Base-by-base conservation (phyloP, 2,888 invertebrate species). In the Amphipyra tragopoginis region DNA sequence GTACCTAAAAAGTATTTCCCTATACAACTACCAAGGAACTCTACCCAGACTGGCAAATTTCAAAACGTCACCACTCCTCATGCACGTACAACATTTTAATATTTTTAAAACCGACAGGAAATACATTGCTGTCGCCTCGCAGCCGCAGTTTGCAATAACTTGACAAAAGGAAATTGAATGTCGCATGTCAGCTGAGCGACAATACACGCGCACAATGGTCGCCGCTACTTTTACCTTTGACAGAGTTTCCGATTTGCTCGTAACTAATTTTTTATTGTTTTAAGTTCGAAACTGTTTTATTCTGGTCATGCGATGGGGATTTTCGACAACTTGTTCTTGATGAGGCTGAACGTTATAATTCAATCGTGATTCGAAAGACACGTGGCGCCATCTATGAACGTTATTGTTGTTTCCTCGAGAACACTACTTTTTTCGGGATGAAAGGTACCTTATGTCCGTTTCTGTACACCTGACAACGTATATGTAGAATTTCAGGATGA, bases 161-260 rank as follows among this genome's bases (percentile, higher is more conserved):
- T 80, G 86, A 82, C 85, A 84, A 56, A 66, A 69, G 85, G 85
- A 86, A 86, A 86, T 86, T 83, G 84, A 83, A 86, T 75, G 85
- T 81, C 83, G 71, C 63, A 42, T 70, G 68, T 74, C 69, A 51
- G 45, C n/a, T 14, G 55, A 52, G 36, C 54, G 63, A 70, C 75
- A 72, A 71, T 74, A 61, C 52, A 39, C 38, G 40, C 40, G 38
- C 54, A 54, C 48, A 49, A 49, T 63, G 43, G 61, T 26, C 38
- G 55, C 29, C 47, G 49, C 26, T 67, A 70, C 66, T 65, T 70
- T 62, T 47, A 55, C 45, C n/a, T 61, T 55, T 64, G 68, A 61
- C 65, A 72, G 49, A 7, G 26, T 55, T 57, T 39, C 29, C 34
- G 50, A 34, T 44, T 29, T 42, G 26, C 53, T n/a, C 36, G 15